These are phyloP conservation scores for Eristalis pertinax DNA, from an alignment of 2,888 invertebrate species.

Conservation along the genomic window DNA sequence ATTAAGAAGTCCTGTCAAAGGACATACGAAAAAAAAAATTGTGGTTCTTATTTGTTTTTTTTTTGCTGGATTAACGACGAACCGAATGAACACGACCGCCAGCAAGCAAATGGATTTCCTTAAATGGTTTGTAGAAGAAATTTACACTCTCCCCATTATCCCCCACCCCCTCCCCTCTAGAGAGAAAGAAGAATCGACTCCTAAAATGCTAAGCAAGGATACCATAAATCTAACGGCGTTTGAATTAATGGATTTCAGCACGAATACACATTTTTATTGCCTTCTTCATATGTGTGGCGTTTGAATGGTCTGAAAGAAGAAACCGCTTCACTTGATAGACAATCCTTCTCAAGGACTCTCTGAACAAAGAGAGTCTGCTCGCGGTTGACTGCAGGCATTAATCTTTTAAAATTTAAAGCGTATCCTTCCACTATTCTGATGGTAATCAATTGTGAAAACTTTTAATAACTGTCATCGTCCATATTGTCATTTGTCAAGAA, in stretches of 20 bases:
- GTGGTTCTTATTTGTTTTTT: neutral
- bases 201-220: neutral
- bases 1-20: slow-evolving; percentile 25
- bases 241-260: slow-evolving; percentile 53
- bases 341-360: no score
- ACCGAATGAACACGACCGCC: neutral
- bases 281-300: neutral
- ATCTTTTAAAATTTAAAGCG: neutral
- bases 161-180: neutral
- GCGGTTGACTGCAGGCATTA: no score
- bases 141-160: neutral
- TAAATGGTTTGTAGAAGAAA: slow-evolving; percentile 58
- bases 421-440: neutral
- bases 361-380: no score
- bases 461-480: slow-evolving; percentile 35
- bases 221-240: neutral
- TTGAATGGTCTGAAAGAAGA: neutral
- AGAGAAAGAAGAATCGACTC: neutral
- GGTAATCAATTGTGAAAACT: slow-evolving; percentile 30
- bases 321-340: neutral
- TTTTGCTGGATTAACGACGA: slow-evolving; percentile 38
- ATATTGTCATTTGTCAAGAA: slow-evolving; percentile 11
- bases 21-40: slow-evolving; percentile 7
- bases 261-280: slow-evolving; percentile 40
- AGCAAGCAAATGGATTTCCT: slow-evolving; percentile 59